phyloP scores from a whole-genome alignment of 1,140 invertebrate species.

The Drosophila varians region DNA sequence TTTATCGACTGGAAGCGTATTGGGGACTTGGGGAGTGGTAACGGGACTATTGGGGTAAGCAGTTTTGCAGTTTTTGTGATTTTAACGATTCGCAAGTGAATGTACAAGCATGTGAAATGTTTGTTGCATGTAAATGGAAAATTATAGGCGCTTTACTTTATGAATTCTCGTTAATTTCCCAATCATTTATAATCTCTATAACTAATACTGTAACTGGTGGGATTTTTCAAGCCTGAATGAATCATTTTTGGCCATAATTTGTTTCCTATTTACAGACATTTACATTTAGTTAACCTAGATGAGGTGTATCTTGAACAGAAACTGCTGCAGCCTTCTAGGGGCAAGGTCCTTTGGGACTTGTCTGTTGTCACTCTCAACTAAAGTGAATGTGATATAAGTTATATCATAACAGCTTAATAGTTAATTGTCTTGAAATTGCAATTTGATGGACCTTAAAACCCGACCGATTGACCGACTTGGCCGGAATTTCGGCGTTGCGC shows the following conservation, averaged over 20 bases:
- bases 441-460: not conserved
- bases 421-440: not conserved
- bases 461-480: constrained; percentile 30
- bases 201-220: constrained; percentile 6
- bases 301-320: not conserved
- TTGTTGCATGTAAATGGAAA: constrained; percentile 22
- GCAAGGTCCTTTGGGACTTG: not conserved
- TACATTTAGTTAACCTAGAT: constrained; percentile 3
- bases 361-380: not conserved
- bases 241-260: not conserved
- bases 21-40: not conserved
- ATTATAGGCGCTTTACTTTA: not conserved
- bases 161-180: not conserved
- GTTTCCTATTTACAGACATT: constrained; percentile 1
- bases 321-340: not conserved
- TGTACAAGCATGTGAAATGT: constrained; percentile 5
- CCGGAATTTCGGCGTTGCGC: constrained; percentile 14
- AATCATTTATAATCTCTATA: constrained; percentile 1
- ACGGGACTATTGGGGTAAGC: not conserved
- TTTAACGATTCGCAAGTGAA: constrained; percentile 4
- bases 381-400: not conserved
- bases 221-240: constrained; percentile 13
- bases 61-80: not conserved
- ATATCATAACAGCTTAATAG: not conserved
- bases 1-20: constrained; percentile 18